Base-by-base conservation (phyloP, 2,797 vertebrate genomes). In the Salarias fasciatus region DNA sequence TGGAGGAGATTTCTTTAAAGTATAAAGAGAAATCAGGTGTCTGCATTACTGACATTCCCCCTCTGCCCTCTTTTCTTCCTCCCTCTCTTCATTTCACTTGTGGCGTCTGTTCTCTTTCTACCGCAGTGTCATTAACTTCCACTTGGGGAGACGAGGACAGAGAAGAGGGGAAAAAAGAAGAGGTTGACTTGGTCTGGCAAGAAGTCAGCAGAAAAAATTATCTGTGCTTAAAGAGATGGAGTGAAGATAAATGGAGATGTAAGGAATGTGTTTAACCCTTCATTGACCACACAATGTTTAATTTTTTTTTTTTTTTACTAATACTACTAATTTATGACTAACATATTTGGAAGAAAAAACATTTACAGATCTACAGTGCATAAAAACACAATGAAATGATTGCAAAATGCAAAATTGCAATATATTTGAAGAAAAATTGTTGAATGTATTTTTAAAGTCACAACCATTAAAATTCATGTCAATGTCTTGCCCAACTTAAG, bases 101-200 rank as follows among this genome's bases (percentile, higher is more conserved):
- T 30, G 11, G 46, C 42, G 47, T 66, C 54, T 80, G 60, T 66
- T 57, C 58, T 65, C 40, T 59, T 61, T 37, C 60, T 24, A 10
- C 80, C 56, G 63, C 71, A 76, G 69, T 63, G 84, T 76, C 79
- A 78, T 63, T 69, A 78, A 69, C 50, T 56, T 62, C 55, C 61
- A 72, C 63, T 61, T 30, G 42, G 53, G 43, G 67, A 63, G 65
- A 72, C 6, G 33, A 74, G 50, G 67, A 44, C 56, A 56, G 43
- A n/a, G 15, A 48, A n/a, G 43, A 41, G 53, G 11, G 33, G 5
- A 9, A 48, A 59, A 58, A 14, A 33, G 15, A 7, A 14, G 24
- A 62, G 65, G 65, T 73, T 78, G 66, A 76, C 69, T 60, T 38
- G 30, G 59, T 53, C 30, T 31, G 41, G 51, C 42, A 71, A 78